phyloP scores from a whole-genome alignment of 2,888 invertebrate genomes.

The Netelia virgata region DNA sequence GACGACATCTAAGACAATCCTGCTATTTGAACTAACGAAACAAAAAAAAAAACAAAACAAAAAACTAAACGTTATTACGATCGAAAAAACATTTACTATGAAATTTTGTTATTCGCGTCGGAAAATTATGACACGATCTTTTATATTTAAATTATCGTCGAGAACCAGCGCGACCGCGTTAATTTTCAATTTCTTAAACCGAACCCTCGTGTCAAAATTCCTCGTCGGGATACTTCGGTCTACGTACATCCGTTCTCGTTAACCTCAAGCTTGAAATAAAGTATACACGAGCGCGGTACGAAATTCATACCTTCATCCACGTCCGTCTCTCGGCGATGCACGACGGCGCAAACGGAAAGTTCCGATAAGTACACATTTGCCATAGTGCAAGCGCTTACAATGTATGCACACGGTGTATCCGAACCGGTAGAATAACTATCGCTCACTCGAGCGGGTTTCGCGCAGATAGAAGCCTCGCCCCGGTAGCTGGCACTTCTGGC shows the following conservation, averaged over 20 bases:
- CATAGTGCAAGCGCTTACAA: background rate
- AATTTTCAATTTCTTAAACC: background rate
- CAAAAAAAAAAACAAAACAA: no score
- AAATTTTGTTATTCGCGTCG: no score
- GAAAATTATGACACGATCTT: no score
- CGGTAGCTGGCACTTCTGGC: conserved; percentile 81
- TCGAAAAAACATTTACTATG: background rate
- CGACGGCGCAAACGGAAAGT: conserved; percentile 22
- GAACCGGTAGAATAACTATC: conserved; percentile 73
- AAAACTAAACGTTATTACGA: no score
- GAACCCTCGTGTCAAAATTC: background rate
- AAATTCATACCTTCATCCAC: background rate
- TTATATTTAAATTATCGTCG: no score
- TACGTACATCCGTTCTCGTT: background rate
- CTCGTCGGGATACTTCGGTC: background rate
- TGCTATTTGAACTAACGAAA: background rate
- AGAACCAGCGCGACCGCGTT: background rate
- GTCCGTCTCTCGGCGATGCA: background rate
- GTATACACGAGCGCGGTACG: background rate
- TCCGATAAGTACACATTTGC: conserved; percentile 29
- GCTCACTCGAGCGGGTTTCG: conserved; percentile 70
- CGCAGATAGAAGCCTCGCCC: conserved; percentile 64
- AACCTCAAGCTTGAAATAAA: background rate
- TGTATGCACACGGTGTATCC: conserved; percentile 29
- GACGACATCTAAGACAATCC: conserved; percentile 20